Conservation (phyloP, 2,888 invertebrate species). For the Eupithecia abbreviata region DNA sequence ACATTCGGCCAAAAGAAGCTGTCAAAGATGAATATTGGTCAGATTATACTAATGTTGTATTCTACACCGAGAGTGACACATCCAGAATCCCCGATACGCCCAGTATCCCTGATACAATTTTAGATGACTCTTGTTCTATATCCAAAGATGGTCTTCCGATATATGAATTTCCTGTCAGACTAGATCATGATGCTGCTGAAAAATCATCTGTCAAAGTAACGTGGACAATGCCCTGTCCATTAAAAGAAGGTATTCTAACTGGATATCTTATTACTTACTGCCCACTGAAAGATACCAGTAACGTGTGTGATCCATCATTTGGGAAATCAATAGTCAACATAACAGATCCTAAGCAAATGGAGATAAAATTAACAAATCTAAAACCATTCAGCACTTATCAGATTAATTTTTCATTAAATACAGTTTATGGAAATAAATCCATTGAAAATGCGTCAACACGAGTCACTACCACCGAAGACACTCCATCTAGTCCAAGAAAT, state of each 20-base stretch:
- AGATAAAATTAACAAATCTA: constrained; percentile 85
- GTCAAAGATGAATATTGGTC: constrained; percentile 88
- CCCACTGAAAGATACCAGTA: constrained; percentile 81
- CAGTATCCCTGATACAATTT: constrained; percentile 78
- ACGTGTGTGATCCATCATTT: constrained; percentile 81
- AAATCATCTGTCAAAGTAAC: constrained; percentile 81
- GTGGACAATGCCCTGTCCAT: constrained; percentile 91
- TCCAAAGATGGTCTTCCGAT: constrained; percentile 74
- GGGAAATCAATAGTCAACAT: constrained; percentile 63
- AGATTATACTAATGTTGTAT: constrained; percentile 82
- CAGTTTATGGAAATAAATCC: constrained; percentile 67
- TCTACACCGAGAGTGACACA: constrained; percentile 84
- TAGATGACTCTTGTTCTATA: not conserved
- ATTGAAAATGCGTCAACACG: constrained; percentile 80
- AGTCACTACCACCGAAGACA: constrained; percentile 89
- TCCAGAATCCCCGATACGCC: constrained; percentile 84
- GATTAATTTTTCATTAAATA: constrained; percentile 86
- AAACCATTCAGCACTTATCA: constrained; percentile 90
- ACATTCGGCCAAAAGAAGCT: constrained; percentile 83
- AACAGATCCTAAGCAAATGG: constrained; percentile 74
- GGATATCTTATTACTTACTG: constrained; percentile 92
- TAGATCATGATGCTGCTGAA: constrained; percentile 66
- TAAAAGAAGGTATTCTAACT: constrained; percentile 86
- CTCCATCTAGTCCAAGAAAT: constrained; percentile 83
- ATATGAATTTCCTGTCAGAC: constrained; percentile 72